Evolutionary conservation across 1,140 invertebrate species (phyloP), one percentile per base, ranked within the genome.

Genomic region (Formica selysi): DNA sequence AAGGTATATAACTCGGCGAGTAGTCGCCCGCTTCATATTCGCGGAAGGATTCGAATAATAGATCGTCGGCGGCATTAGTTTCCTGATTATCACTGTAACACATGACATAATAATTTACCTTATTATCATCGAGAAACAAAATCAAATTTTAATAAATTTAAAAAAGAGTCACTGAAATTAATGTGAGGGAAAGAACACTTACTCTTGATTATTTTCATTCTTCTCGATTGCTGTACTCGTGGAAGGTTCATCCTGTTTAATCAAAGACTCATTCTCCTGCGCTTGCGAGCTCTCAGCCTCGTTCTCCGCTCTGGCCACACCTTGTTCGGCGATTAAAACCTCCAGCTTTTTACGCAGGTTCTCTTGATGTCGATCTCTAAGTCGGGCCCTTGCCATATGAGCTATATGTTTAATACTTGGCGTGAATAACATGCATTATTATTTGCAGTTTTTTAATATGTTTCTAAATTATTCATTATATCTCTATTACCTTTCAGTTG

Each of bases 311-410:
- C 94, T 93, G 4, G 95, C 95, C 0, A 98, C 97, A 3, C 97
- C 97, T 95, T 98, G 98, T 94, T 98, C 98, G 70, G 97, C 97
- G 94, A 99, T 99, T 3, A 99, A 96, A 70, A 98, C 96, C 92
- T 98, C 96, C 80, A 99, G 95, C 95, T 99, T 99, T 90, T 97
- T 96, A 61, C 97, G 96, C n/a, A 99, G 95, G 94, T 98, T 98
- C 85, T 98, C 97, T 95, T 99, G 98, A 95, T 99, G 99, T 11
- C 98, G 95, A 95, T 99, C 99, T 85, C 98, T 96, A 1, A 99
- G 96, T 54, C 99, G 95, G 5, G 98, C 98, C 89, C 98, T 96
- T 0, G 99, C 98, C 97, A 99, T 99, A 94, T 99, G 98, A 6
- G 99, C 99, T 97, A 51, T 6, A 61, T 16, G 26, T 71, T 80